Evolutionary conservation across 2,888 invertebrate species (phyloP).

Genomic region (Cheilosia pagana): DNA sequence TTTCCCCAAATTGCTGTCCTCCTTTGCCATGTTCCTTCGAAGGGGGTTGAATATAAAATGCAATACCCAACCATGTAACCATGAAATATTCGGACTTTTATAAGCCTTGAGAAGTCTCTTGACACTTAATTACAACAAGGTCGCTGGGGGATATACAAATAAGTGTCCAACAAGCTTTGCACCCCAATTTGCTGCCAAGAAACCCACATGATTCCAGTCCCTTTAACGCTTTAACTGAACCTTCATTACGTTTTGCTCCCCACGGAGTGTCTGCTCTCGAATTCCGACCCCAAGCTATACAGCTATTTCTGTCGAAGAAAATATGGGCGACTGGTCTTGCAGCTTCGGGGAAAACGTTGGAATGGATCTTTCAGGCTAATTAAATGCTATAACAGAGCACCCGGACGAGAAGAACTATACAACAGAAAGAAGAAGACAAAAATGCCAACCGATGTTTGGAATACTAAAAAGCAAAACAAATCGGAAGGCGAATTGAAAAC

Average conservation of each 20-base stretch:
- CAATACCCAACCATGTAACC: constrained; percentile 7
- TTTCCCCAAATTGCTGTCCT: constrained; percentile 8
- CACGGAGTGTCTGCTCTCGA: constrained; percentile 3
- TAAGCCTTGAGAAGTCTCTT: constrained; percentile 56
- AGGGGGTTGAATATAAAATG: neutral
- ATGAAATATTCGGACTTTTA: constrained; percentile 53
- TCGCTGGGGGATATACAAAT: constrained; percentile 23
- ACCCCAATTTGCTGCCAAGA: neutral
- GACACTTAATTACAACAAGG: constrained; percentile 73
- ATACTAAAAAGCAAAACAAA: constrained; percentile 58
- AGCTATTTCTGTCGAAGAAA: constrained; percentile 37
- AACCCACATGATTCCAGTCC: constrained; percentile 32
- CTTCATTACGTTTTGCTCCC: constrained; percentile 26
- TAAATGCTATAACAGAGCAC: constrained; percentile 49
- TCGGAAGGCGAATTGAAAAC: constrained; percentile 58
- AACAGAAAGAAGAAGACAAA: neutral
- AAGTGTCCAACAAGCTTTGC: constrained; percentile 19
- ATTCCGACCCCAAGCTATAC: constrained; percentile 3
- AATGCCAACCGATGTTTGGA: constrained; percentile 26
- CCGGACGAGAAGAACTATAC: neutral
- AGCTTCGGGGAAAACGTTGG: constrained; percentile 40
- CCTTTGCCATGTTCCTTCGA: neutral
- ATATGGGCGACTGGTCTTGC: constrained; percentile 32
- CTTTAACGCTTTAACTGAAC: constrained; percentile 47
- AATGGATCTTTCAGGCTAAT: constrained; percentile 70